Conservation (phyloP, 2,888 invertebrate species). For the Yponomeuta plumbellus region DNA sequence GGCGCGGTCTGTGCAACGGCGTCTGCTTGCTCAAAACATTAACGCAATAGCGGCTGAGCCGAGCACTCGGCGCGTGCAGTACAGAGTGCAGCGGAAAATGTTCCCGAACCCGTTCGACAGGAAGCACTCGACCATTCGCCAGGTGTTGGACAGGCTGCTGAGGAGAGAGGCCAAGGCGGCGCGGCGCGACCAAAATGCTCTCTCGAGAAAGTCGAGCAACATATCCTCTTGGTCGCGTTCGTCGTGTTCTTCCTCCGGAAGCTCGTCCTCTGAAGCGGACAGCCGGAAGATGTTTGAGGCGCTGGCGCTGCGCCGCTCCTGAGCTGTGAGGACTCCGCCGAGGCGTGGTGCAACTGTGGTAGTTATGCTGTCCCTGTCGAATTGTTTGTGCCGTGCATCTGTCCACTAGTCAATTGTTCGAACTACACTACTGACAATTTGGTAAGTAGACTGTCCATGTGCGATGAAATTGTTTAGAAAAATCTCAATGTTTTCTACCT, state of each 20-base stretch:
- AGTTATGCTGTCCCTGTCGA: not conserved
- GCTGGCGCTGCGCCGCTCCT: conserved; percentile 13
- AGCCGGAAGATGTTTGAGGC: conserved; percentile 16
- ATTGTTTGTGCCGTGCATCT: conserved; percentile 5
- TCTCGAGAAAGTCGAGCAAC: conserved; percentile 48
- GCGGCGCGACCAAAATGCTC: conserved; percentile 32
- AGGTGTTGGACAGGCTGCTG: conserved; percentile 78
- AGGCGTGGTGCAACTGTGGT: conserved; percentile 7
- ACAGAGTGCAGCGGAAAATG: conserved; percentile 50
- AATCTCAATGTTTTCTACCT: too few relatives aligned
- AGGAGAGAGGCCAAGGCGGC: conserved; percentile 51
- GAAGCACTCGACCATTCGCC: conserved; percentile 82
- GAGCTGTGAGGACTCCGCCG: conserved; percentile 3
- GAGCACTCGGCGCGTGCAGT: not conserved
- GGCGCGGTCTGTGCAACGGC: not conserved
- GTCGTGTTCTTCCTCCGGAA: conserved; percentile 29
- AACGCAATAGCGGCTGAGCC: conserved; percentile 17
- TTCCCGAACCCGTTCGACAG: conserved; percentile 83
- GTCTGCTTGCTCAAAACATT: conserved; percentile 16
- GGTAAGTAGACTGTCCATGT: conserved; percentile 3
- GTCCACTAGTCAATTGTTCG: conserved; percentile 8
- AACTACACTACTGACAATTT: conserved; percentile 3
- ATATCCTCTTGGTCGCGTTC: conserved; percentile 41
- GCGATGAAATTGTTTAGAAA: not conserved
- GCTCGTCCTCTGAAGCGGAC: not conserved